These are phyloP conservation scores for Hoplostethus mediterraneus DNA, from an alignment of 2,797 vertebrate genomes.

Conservation along the genomic window DNA sequence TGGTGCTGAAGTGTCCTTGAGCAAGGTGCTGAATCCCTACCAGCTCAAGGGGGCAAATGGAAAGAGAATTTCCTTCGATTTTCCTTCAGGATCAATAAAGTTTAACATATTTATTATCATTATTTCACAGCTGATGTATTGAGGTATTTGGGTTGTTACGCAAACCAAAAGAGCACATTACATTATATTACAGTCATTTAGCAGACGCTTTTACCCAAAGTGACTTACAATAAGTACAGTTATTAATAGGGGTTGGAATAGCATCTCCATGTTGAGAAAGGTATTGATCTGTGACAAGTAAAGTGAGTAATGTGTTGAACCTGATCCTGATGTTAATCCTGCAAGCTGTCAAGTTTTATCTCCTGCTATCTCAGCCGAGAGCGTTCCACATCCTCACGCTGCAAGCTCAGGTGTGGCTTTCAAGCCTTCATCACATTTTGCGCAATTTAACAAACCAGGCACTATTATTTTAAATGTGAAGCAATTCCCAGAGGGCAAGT, in stretches of 20 bases:
- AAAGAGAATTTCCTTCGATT: no score
- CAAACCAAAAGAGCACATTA: no score
- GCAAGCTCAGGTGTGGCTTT: constrained; percentile 19
- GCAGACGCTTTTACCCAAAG: no score
- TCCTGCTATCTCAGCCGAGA: neutral
- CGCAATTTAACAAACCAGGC: constrained; percentile 27
- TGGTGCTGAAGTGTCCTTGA: neutral
- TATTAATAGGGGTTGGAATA: no score
- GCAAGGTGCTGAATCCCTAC: neutral
- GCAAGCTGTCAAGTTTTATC: neutral
- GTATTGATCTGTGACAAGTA: neutral
- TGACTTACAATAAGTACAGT: no score
- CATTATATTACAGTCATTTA: no score
- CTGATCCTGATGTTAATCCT: neutral
- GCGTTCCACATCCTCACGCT: neutral
- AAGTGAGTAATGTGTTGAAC: neutral
- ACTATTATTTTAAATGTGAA: neutral
- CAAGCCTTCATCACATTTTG: constrained; percentile 5
- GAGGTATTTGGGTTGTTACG: no score
- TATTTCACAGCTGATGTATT: no score
- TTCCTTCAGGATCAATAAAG: no score
- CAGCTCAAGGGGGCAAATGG: no score
- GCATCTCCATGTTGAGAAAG: neutral
- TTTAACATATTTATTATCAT: no score
- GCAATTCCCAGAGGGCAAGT: neutral